Base-by-base conservation (phyloP, 1,140 invertebrate genomes). In the Caenorhabditis brenneri region DNA sequence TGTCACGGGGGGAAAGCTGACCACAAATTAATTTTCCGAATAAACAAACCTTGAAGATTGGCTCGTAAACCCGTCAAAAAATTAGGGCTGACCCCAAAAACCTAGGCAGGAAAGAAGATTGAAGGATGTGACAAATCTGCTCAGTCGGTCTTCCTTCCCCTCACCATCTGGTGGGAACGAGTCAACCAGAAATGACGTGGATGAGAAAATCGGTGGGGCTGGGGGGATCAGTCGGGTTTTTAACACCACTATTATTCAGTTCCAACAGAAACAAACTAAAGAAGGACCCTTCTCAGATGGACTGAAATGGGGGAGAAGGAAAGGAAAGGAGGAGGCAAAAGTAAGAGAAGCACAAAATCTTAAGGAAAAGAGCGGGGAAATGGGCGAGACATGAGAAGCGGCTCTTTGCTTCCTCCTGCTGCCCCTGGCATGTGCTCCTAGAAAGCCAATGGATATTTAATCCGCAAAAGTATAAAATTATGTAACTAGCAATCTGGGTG, bases 401-500 rank as follows among this genome's bases (percentile, higher is more conserved):
- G 65, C 65, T 74, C 65, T 74, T 74, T 74, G 65, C 65, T 74
- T 74, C 65, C 33, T 74, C 36, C 65, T 74, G 65, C 65, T 74
- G 65, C 65, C 65, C 36, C 36, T 74, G 65, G 65, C 65, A 74
- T 74, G 65, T 42, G 65, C 65, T 74, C 65, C 65, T 74, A 74
- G 65, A 74, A 74, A 74, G 65, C 65, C 65, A 74, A 74, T 74
- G 65, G 65, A 74, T 74, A 74, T 74, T 74, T 74, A 74, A 74
- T 74, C 65, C 65, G 65, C 65, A 74, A 74, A 74, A 74, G 65
- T 74, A 74, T 74, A 74, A 74, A 74, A 74, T 74, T 74, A 74
- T 74, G 65, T 74, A 74, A 74, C 65, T 74, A 74, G 65, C 65
- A 74, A 74, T 74, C 65, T 74, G 65, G 65, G 53, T 2, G 53